Conservation (phyloP, 2,888 invertebrate genomes). For the Sthenelais limicola region DNA sequence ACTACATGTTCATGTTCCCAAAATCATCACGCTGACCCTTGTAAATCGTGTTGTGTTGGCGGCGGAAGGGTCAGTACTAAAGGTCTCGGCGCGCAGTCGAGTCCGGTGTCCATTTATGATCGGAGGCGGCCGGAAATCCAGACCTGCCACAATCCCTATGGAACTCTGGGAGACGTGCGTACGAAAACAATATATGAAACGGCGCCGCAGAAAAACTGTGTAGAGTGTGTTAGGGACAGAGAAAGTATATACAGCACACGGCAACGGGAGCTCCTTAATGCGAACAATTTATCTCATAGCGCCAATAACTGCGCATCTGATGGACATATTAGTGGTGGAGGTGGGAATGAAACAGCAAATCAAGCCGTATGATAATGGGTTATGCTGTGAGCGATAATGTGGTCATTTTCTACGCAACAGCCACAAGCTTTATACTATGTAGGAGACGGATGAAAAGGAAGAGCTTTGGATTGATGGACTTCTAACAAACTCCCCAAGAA, state of each 20-base stretch:
- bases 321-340: not conserved
- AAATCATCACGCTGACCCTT: conserved; percentile 3
- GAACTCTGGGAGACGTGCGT: conserved; percentile 2
- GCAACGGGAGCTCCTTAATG: conserved; percentile 28
- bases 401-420: not conserved
- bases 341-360: conserved; percentile 1
- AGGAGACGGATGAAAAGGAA: not conserved
- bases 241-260: conserved; percentile 34
- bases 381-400: not conserved
- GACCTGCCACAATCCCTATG: conserved; percentile 8
- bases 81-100: not conserved
- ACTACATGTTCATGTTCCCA: no score
- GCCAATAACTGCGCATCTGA: conserved; percentile 14
- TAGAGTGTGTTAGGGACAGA: conserved; percentile 18
- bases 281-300: conserved; percentile 24
- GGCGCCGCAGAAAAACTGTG: conserved; percentile 25
- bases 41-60: conserved; percentile 7
- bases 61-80: not conserved
- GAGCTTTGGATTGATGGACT: conserved; percentile 16
- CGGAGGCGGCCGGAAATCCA: conserved; percentile 23
- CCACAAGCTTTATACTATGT: conserved; percentile 5
- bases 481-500: no score
- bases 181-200: conserved; percentile 20
- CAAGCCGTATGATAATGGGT: conserved; percentile 30
- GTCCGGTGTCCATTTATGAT: conserved; percentile 27